These are phyloP conservation scores for Salmo trutta DNA, from an alignment of 2,797 vertebrate genomes.

Conservation along the genomic window DNA sequence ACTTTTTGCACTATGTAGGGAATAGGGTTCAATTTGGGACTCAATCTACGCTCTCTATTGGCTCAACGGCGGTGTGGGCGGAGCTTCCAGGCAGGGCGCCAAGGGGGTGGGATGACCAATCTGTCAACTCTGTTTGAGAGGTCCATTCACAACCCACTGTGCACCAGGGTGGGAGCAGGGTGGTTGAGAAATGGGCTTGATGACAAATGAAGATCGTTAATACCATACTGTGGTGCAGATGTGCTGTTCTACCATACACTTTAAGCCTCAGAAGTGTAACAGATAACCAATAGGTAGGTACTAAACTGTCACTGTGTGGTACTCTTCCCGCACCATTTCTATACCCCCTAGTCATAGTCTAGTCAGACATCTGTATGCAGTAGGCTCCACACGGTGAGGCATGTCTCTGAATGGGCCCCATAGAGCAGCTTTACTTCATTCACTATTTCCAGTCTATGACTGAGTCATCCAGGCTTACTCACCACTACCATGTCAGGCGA, in stretches of 20 bases:
- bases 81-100: not conserved
- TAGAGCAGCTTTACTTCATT: not conserved
- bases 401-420: not conserved
- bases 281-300: not conserved
- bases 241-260: not conserved
- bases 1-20: no score
- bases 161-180: not conserved
- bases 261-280: not conserved
- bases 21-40: no score
- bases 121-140: slow-evolving; percentile 3
- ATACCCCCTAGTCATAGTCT: not conserved
- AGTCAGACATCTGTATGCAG: not conserved
- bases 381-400: not conserved
- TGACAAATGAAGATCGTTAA: not conserved
- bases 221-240: not conserved
- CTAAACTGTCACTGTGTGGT: not conserved
- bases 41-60: not conserved
- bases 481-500: not conserved
- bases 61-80: not conserved
- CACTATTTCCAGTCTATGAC: not conserved
- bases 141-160: not conserved
- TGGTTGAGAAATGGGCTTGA: not conserved
- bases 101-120: not conserved
- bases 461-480: slow-evolving; percentile 58
- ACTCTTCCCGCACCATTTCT: not conserved